These are phyloP conservation scores for Eciton burchellii DNA, from an alignment of 1,140 invertebrate genomes.

Conservation along the genomic window DNA sequence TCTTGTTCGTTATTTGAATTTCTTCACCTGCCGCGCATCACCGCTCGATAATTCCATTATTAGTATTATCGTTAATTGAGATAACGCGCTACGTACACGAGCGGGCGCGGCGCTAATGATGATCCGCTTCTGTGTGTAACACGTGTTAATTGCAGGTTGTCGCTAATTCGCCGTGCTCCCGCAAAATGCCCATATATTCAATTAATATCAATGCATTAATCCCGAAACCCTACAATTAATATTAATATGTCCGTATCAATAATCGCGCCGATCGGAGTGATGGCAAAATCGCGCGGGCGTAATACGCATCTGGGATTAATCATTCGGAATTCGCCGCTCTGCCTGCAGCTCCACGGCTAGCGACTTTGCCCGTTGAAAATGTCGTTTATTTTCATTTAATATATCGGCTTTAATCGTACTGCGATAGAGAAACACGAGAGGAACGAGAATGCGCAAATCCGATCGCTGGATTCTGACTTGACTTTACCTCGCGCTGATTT, in stretches of 20 bases:
- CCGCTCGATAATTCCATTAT: conserved; percentile 19
- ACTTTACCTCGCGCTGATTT: not conserved
- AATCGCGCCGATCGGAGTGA: not conserved
- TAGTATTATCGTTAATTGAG: conserved; percentile 24
- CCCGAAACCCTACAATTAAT: conserved; percentile 35
- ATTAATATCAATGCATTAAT: conserved; percentile 42
- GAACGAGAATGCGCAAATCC: not conserved
- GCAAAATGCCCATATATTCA: conserved; percentile 32
- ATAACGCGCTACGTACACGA: not conserved
- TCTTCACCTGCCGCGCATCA: not conserved
- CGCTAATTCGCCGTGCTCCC: conserved; percentile 27
- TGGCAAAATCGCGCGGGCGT: conserved; percentile 38
- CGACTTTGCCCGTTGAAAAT: conserved; percentile 1
- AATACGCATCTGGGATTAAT: conserved; percentile 43
- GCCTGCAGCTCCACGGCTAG: not conserved
- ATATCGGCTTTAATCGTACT: not conserved
- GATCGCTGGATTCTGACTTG: not conserved
- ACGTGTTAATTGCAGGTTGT: conserved; percentile 45
- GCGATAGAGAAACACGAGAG: not conserved
- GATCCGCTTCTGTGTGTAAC: conserved; percentile 10
- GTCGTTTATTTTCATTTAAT: conserved; percentile 33
- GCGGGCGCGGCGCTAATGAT: not conserved
- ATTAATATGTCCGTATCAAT: conserved; percentile 33
- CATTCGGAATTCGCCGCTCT: conserved; percentile 34
- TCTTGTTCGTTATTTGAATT: conserved; percentile 1